Evolutionary conservation across 2,113 vertebrate species (phyloP).

Genomic region (Apteryx owenii): DNA sequence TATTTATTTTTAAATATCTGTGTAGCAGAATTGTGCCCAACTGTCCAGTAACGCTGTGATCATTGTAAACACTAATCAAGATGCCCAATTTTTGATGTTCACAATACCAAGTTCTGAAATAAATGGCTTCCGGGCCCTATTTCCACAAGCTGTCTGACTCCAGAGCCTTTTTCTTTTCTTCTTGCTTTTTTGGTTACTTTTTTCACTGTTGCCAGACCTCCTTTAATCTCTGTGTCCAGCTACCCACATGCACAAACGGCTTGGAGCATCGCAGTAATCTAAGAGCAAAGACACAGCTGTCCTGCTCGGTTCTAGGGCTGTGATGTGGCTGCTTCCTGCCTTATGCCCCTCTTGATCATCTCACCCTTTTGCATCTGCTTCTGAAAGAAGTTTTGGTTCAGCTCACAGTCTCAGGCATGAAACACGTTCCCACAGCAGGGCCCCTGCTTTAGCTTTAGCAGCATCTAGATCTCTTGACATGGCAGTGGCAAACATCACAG

Average conservation of each 20-base stretch:
- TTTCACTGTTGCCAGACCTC: not conserved
- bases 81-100: conserved; percentile 27
- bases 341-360: not conserved
- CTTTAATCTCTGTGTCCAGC: not conserved
- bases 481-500: not conserved
- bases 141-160: conserved; percentile 63
- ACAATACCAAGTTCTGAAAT: conserved; percentile 72
- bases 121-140: conserved; percentile 76
- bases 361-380: conserved; percentile 21
- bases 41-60: conserved; percentile 60
- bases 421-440: not conserved
- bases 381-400: not conserved
- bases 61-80: conserved; percentile 64
- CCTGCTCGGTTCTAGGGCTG: not conserved
- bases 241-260: rapidly evolving
- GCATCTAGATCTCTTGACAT: not conserved
- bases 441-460: not conserved
- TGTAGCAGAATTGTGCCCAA: conserved; percentile 60
- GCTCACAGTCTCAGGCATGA: not conserved
- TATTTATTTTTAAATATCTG: conserved; percentile 37
- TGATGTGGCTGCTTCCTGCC: not conserved
- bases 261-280: not conserved
- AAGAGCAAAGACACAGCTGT: not conserved
- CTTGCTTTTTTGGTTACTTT: not conserved
- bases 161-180: conserved; percentile 60